Conservation (phyloP, 2,888 invertebrate genomes). For the Buathra laborator region DNA sequence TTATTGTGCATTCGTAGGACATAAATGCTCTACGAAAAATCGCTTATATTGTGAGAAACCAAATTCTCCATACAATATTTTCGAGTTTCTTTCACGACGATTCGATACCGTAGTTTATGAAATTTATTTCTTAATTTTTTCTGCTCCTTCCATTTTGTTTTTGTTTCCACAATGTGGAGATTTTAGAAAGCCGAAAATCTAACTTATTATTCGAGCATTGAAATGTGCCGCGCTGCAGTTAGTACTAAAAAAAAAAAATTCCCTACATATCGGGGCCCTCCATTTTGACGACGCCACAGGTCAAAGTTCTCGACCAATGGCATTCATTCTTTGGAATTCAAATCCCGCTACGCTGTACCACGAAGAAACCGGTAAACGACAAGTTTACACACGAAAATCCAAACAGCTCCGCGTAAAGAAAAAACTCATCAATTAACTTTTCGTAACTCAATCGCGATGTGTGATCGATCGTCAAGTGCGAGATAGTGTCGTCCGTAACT, state of each 20-base stretch:
- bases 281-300: background rate
- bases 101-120: background rate
- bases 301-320: slow-evolving; percentile 71
- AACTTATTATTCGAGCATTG: background rate
- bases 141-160: background rate
- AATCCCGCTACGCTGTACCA: slow-evolving; percentile 72
- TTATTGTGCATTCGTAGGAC: background rate
- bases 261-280: background rate
- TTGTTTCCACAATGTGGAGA: background rate
- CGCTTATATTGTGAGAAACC: background rate
- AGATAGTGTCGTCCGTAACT: background rate
- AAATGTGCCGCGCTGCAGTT: slow-evolving; percentile 8
- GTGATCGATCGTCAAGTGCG: background rate
- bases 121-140: background rate
- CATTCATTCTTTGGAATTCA: slow-evolving; percentile 68
- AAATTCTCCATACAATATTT: background rate
- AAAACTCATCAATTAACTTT: background rate
- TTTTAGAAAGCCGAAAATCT: background rate
- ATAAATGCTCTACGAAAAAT: background rate
- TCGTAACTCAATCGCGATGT: slow-evolving; percentile 5
- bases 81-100: too few relatives aligned
- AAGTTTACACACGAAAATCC: background rate
- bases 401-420: slow-evolving; percentile 9
- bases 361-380: slow-evolving; percentile 74
- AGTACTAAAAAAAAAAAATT: background rate